Evolutionary conservation across 2,888 invertebrate genomes (phyloP).

Genomic region (Ectobius pallidus): DNA sequence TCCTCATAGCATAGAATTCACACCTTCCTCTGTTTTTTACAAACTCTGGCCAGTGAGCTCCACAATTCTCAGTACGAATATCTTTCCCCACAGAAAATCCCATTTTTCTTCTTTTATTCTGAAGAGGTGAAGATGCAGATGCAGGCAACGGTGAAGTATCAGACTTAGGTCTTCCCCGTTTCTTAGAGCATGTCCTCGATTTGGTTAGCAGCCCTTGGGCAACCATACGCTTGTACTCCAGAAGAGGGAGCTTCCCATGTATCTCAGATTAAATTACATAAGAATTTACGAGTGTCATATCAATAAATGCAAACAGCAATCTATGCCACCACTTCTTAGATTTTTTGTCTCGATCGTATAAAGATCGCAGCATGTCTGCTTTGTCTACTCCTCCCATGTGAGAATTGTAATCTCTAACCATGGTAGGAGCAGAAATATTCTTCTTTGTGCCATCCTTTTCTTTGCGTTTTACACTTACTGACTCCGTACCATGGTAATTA

Average conservation of each 20-base stretch:
- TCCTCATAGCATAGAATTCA: no score
- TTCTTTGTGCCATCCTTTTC: constrained; percentile 21
- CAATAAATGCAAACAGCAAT: constrained; percentile 4
- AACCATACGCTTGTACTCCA: background rate
- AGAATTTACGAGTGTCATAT: constrained; percentile 25
- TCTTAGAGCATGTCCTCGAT: no score
- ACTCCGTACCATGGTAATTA: constrained; percentile 44
- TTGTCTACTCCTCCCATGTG: constrained; percentile 23
- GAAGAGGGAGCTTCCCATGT: background rate
- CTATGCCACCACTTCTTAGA: constrained; percentile 31
- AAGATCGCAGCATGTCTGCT: constrained; percentile 8
- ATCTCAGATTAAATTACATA: constrained; percentile 20
- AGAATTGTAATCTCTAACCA: constrained; percentile 16
- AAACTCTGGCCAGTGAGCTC: no score
- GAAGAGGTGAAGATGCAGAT: no score
- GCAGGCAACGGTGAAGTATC: no score
- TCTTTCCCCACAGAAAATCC: no score
- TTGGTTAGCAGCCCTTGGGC: background rate
- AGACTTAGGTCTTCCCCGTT: no score
- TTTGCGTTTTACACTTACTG: background rate
- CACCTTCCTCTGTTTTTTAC: no score
- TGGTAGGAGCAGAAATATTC: background rate
- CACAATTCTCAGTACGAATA: no score
- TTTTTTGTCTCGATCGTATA: constrained; percentile 5
- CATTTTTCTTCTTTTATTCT: no score